These are phyloP conservation scores for Nipponacmea schrenckii DNA, from an alignment of 2,888 invertebrate species.

Conservation along the genomic window DNA sequence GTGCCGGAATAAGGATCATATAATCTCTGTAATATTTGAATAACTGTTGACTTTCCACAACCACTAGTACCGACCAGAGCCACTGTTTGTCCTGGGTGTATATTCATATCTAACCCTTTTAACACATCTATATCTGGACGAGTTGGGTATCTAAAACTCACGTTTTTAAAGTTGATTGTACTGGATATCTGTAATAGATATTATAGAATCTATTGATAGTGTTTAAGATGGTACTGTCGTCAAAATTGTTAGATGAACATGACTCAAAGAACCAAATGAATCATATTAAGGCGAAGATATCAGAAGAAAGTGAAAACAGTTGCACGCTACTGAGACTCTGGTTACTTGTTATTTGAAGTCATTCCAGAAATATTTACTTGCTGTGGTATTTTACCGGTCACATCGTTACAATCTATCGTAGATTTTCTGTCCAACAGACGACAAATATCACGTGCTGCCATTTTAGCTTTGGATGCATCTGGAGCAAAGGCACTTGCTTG, in stretches of 20 bases:
- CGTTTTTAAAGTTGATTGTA: slow-evolving; percentile 39
- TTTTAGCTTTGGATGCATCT: slow-evolving; percentile 60
- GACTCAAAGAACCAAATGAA: too few species aligned
- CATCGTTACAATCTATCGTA: slow-evolving; percentile 50
- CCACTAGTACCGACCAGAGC: slow-evolving; percentile 61
- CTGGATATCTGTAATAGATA: slow-evolving; percentile 37
- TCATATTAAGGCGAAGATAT: too few species aligned
- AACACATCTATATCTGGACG: slow-evolving; percentile 56
- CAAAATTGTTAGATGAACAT: too few species aligned
- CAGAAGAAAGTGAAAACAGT: too few species aligned
- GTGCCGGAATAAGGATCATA: slow-evolving; percentile 54
- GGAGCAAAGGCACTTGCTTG: slow-evolving; percentile 58
- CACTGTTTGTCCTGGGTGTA: slow-evolving; percentile 62
- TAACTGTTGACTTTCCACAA: slow-evolving; percentile 59
- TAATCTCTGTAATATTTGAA: slow-evolving; percentile 60
- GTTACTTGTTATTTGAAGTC: too few species aligned
- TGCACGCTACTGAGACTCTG: too few species aligned
- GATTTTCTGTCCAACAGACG: slow-evolving; percentile 56
- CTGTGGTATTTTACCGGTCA: slow-evolving; percentile 45
- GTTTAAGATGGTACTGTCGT: too few species aligned
- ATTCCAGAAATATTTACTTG: slow-evolving; percentile 6
- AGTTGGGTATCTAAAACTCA: slow-evolving; percentile 60
- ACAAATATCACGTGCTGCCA: slow-evolving; percentile 59
- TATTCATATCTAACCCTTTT: slow-evolving; percentile 57
- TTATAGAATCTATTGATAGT: too few species aligned